These are phyloP conservation scores for Sebastes miniatus DNA, from an alignment of 2,797 vertebrate genomes.

Conservation along the genomic window DNA sequence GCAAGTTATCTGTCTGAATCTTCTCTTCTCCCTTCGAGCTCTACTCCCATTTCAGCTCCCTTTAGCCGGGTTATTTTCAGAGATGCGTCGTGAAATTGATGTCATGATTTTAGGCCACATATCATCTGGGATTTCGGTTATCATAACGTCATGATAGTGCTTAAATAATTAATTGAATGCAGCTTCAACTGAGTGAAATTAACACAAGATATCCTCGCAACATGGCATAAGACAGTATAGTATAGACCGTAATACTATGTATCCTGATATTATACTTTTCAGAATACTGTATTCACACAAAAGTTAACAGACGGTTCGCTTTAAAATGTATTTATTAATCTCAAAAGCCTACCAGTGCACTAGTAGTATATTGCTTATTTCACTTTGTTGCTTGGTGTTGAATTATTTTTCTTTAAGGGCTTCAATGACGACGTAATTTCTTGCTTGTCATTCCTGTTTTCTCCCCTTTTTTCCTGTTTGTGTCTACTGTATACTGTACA, in stretches of 20 bases:
- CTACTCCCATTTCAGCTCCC: neutral
- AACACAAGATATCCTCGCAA: neutral
- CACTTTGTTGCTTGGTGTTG: no score
- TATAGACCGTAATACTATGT: neutral
- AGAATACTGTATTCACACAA: neutral
- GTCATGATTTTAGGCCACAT: neutral
- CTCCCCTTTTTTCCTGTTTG: neutral
- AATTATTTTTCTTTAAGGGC: no score
- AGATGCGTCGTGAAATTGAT: neutral
- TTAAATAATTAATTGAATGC: neutral
- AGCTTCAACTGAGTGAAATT: neutral
- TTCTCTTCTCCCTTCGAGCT: neutral
- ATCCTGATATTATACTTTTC: neutral
- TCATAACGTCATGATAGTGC: neutral
- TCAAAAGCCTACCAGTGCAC: neutral
- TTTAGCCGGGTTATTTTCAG: conserved; percentile 2
- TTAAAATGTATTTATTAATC: neutral
- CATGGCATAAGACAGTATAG: neutral
- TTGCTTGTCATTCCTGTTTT: neutral
- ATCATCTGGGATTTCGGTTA: neutral
- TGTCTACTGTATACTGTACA: no score
- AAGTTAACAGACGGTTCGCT: neutral
- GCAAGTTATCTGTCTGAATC: conserved; percentile 7
- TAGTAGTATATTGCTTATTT: no score
- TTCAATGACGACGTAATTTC: accelerated